Base-by-base conservation (phyloP, 2,888 invertebrate species). In the Apodemia duryi region DNA sequence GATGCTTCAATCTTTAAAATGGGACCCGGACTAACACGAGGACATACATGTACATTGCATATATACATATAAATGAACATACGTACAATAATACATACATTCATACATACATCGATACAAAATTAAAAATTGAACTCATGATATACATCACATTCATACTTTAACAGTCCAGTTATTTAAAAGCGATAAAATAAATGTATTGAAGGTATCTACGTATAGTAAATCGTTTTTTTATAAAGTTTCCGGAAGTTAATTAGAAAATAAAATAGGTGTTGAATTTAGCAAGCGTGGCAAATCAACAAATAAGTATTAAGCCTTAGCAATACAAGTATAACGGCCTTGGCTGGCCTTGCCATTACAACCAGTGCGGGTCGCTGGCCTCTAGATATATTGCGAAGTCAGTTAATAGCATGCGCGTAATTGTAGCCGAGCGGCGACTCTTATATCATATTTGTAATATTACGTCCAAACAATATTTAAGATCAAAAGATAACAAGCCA, bases 271-370 rank as follows among this genome's bases (percentile, higher is more conserved):
- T 71, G 69, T 71, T 68, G 71, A 73, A 74, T 73, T 74, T 71
- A 66, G 75, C 75, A 73, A 57, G 57, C 57, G 49, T 49, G 49
- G 49, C 49, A 49, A 49, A 49, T 54, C 52, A 28, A 29, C 29
- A 57, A 57, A 57, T 57, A 13, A 32, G 57, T 57, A 57, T 54
- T 28, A 28, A 28, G 29, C 35, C 57, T 11, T 32, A 32, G 75
- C 41, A 62, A 32, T 63, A 66, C 68, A 75, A 75, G 80, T 77
- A 79, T 82, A 84, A 84, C 85, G 86, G 87, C 91, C 90, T 89
- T 88, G 88, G 76, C 70, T 82, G 90, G 84, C 88, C 90, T 91
- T 89, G 90, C 61, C 51, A 61, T 80, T 79, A 74, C 75, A 74
- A 80, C 80, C 74, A 73, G 74, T 72, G 68, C 72, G 69, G 77